Evolutionary conservation across 2,888 invertebrate species (phyloP).

Genomic region (Lycia hirtaria): DNA sequence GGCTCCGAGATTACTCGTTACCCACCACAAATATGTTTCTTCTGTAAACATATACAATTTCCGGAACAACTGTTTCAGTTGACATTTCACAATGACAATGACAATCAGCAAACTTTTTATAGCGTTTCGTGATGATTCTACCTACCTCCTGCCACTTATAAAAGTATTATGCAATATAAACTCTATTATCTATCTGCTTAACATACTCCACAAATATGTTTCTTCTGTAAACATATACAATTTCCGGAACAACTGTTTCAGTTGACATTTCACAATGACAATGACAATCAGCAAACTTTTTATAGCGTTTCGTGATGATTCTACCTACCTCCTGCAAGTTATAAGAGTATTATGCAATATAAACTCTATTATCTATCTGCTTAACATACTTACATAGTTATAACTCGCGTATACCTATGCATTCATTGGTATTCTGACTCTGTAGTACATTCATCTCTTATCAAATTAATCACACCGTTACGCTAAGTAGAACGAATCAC

Average conservation of each 20-base stretch:
- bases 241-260: no score
- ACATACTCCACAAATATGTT: no score
- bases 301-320: neutral
- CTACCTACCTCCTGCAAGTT: neutral
- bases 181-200: neutral
- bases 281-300: no score
- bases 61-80: no score
- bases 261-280: no score
- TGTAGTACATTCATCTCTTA: conserved; percentile 5
- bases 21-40: no score
- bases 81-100: no score
- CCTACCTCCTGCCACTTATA: neutral
- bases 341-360: neutral
- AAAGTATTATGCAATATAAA: neutral
- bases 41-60: no score
- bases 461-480: neutral
- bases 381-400: neutral
- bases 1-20: no score
- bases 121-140: neutral
- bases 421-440: neutral
- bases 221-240: no score
- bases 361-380: neutral
- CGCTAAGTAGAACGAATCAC: neutral
- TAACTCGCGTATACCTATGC: no score
- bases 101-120: no score